Conservation (phyloP, 2,797 vertebrate species). For the Myotis myotis region DNA sequence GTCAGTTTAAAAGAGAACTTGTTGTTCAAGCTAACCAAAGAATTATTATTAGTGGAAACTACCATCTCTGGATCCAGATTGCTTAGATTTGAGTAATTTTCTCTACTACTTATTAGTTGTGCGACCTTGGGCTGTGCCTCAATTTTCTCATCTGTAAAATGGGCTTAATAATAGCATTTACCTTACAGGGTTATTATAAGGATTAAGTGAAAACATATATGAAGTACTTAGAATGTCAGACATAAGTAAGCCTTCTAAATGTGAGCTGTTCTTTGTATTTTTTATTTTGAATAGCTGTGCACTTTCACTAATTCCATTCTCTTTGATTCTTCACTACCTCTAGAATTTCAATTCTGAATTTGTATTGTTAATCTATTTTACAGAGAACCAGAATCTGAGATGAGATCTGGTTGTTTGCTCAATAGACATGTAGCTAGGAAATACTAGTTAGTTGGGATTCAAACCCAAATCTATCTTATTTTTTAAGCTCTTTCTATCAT, state of each 20-base stretch:
- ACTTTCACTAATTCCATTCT: not conserved
- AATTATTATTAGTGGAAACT: not conserved
- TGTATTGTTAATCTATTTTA: not conserved
- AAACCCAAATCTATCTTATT: constrained; percentile 10
- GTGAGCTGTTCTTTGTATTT: not conserved
- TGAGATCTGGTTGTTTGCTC: not conserved
- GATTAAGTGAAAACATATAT: not conserved
- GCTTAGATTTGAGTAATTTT: constrained; percentile 42
- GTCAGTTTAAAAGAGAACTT: constrained; percentile 33
- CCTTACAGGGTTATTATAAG: not conserved
- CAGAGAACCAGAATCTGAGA: constrained; percentile 22
- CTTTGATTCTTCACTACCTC: constrained; percentile 20
- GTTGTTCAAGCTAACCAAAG: constrained; percentile 40
- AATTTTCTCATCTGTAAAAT: constrained; percentile 22
- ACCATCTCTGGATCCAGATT: not conserved
- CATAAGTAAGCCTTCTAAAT: constrained; percentile 1
- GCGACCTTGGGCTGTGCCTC: not conserved
- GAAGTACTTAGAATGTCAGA: constrained; percentile 9
- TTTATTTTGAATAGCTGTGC: constrained; percentile 23
- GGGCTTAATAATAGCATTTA: not conserved
- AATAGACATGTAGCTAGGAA: not conserved
- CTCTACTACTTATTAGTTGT: not conserved
- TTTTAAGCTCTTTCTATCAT: not conserved
- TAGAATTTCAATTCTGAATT: constrained; percentile 34
- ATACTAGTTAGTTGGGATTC: constrained; percentile 19